These are phyloP conservation scores for Ceratosolen solmsi DNA, from an alignment of 1,140 invertebrate genomes.

Conservation along the genomic window DNA sequence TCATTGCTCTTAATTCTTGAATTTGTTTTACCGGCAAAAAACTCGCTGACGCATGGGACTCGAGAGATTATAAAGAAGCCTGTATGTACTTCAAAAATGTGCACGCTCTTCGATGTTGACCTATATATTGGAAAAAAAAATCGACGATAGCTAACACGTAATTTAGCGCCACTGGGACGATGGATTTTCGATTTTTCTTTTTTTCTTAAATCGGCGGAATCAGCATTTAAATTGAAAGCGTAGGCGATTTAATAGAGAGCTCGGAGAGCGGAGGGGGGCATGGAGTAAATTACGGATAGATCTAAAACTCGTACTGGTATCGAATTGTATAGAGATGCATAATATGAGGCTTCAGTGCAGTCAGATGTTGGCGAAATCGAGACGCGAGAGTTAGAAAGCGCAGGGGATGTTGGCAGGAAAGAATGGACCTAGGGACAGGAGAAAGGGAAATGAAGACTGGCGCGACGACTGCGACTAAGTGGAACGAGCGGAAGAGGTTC, in stretches of 20 bases:
- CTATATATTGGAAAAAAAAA: not conserved
- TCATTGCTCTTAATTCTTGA: not conserved
- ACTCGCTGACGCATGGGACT: not conserved
- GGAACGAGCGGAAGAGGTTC: not conserved
- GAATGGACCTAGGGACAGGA: not conserved
- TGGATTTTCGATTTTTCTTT: not conserved
- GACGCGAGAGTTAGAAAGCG: too few relatives aligned
- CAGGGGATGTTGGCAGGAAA: not conserved
- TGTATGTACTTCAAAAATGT: not conserved
- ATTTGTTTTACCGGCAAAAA: constrained; percentile 15
- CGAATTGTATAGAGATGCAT: too few relatives aligned
- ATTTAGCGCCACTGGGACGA: not conserved
- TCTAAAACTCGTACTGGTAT: not conserved
- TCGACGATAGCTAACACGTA: not conserved
- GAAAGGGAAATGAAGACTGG: not conserved
- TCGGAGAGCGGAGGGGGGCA: not conserved
- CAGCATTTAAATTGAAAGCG: not conserved
- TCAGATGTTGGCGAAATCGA: not conserved
- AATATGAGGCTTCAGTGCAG: too few relatives aligned
- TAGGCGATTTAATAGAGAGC: not conserved
- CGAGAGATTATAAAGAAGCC: not conserved
- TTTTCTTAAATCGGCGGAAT: not conserved
- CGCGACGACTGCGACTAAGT: not conserved
- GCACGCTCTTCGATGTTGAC: not conserved
- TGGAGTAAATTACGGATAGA: not conserved